These are phyloP conservation scores for Sardinella longiceps DNA, from an alignment of 2,797 vertebrate species.

Conservation along the genomic window DNA sequence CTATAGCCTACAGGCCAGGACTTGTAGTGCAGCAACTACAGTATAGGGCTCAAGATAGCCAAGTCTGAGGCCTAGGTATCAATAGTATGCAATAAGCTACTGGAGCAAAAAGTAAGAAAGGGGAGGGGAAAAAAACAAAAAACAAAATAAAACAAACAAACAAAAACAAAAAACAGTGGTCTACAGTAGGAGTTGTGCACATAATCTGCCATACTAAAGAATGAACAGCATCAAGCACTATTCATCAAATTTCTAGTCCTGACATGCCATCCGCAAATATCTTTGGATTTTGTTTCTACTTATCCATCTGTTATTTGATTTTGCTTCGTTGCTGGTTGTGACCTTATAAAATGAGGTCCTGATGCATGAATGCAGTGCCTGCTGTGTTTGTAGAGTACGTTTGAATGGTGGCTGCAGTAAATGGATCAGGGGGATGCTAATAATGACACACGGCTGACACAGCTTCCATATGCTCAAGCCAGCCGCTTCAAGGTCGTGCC, in stretches of 20 bases:
- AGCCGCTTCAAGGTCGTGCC: background rate
- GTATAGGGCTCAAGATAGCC: background rate
- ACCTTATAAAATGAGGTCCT: background rate
- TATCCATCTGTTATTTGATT: background rate
- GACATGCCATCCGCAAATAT: background rate
- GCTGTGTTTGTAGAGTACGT: background rate
- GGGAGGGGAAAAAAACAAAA: no score
- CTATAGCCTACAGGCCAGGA: background rate
- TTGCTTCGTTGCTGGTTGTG: background rate
- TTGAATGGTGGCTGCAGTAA: background rate
- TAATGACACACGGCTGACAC: background rate
- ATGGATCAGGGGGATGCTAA: background rate
- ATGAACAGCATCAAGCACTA: no score
- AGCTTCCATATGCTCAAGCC: background rate
- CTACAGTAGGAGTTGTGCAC: no score
- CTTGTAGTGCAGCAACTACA: background rate
- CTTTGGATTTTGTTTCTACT: background rate
- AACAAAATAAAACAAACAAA: no score
- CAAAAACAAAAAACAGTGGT: no score
- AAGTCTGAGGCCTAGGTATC: background rate
- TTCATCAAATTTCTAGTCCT: background rate
- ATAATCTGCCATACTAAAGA: no score
- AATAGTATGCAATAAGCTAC: background rate
- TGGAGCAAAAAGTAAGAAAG: no score
- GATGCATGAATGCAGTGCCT: background rate